Evolutionary conservation across 1,140 invertebrate species (phyloP), one percentile per base, ranked within the genome.

Genomic region (Phymorhynchus buccinoides): DNA sequence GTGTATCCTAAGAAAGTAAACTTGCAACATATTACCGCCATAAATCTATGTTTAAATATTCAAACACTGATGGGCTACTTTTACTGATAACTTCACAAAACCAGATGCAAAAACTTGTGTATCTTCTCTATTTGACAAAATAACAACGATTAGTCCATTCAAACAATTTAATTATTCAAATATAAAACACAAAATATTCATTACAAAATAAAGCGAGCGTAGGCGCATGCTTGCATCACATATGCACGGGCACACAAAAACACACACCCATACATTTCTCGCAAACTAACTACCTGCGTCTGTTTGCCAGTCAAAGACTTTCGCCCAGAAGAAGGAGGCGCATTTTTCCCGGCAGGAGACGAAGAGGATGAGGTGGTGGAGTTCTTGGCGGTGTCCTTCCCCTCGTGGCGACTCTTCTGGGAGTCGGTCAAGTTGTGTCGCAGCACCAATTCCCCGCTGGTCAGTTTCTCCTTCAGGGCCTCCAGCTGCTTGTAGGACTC

Each of bases 331-430:
- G 37, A 4, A 14, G 73, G 9, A 14, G 27, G 35, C 4, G 35
- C 1, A 6, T 7, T 62, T 62, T 62, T 37, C 62, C 18, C 30
- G 39, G 22, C 39, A 41, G 56, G 22, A 30, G 75, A 30, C 2
- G 75, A 14, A 41, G 77, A 52, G 6, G 42, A 48, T 30, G 84
- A 83, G 48, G 48, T 14, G 18, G 44, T 42, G 44, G 85, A 73
- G 39, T 42, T 41, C 30, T 79, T 27, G 39, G 66, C 27, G 30
- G 73, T 41, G 16, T 84, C 66, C 80, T 91, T 90, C 89, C 92
- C 92, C 91, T 93, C 91, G 39, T 92, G 89, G 52, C 89, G 90
- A 85, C 92, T 91, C 84, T 93, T 92, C 88, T 93, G 91, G 7
- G 92, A 89, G 85, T 93, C 92, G 3, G 92, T 92, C 52, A 91